Percentiles rank a stretch among this genome's conserved stretches.
Conservation (phyloP, 2,888 invertebrate genomes). For the Sarcophaga subvicina region DNA sequence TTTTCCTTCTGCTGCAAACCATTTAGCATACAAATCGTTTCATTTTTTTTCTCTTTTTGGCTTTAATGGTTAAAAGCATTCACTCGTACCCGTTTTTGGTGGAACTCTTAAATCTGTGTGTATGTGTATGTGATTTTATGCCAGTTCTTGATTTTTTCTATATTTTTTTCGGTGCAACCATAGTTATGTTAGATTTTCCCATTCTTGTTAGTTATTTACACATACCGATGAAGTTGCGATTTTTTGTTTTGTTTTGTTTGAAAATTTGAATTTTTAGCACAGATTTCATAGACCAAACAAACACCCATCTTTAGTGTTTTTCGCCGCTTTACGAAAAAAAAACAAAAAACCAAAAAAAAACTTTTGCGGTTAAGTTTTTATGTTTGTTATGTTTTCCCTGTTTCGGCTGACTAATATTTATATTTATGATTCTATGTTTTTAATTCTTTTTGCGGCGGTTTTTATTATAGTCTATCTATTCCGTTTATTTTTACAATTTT, state of each 20-base stretch:
- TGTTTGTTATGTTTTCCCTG: slow-evolving; percentile 3
- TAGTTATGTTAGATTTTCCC: slow-evolving; percentile 31
- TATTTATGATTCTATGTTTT: slow-evolving; percentile 42
- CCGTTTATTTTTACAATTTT: slow-evolving; percentile 33
- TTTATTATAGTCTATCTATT: slow-evolving; percentile 13
- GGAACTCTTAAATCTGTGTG: no score
- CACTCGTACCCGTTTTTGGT: not conserved
- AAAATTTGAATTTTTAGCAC: not conserved
- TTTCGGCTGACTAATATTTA: slow-evolving; percentile 50
- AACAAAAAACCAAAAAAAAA: not conserved
- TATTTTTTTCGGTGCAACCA: slow-evolving; percentile 24
- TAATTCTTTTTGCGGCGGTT: slow-evolving; percentile 6
- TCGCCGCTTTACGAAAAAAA: not conserved
- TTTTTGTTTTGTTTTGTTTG: not conserved
- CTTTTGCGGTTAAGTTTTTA: slow-evolving; percentile 40
- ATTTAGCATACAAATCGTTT: slow-evolving; percentile 53
- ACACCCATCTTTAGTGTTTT: not conserved
- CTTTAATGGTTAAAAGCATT: slow-evolving; percentile 19
- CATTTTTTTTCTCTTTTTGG: not conserved
- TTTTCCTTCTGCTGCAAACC: not conserved
- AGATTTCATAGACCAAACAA: not conserved
- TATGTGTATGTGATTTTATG: not conserved
- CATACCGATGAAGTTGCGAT: slow-evolving; percentile 24
- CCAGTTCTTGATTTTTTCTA: slow-evolving; percentile 3
- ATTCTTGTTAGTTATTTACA: slow-evolving; percentile 34